Conservation (phyloP, 2,113 vertebrate genomes). For the Muscicapa adusta region DNA sequence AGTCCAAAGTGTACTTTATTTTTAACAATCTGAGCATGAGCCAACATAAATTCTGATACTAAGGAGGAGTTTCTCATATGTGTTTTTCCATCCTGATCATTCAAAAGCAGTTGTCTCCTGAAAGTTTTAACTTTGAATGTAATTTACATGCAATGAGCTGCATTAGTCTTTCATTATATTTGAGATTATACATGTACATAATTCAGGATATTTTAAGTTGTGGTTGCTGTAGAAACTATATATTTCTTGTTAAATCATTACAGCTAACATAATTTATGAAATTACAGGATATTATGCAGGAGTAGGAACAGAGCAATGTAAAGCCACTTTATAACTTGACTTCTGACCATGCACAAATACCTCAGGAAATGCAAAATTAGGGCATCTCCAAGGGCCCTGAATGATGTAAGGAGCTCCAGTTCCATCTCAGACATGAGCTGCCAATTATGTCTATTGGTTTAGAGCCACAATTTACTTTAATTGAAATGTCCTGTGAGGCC, state of each 20-base stretch:
- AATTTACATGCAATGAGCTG: background rate
- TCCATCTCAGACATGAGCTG: background rate
- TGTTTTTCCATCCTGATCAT: background rate
- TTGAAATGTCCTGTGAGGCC: background rate
- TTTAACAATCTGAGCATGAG: background rate
- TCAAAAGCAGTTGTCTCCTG: background rate
- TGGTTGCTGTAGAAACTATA: conserved; percentile 21
- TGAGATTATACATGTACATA: conserved; percentile 31
- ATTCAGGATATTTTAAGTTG: conserved; percentile 18
- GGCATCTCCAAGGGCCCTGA: background rate
- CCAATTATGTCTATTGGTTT: background rate
- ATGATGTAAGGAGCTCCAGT: background rate
- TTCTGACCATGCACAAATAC: background rate
- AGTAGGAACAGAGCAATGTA: background rate
- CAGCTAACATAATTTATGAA: conserved; percentile 41
- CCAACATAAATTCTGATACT: background rate
- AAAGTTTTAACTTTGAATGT: background rate
- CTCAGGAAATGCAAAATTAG: background rate
- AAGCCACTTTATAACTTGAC: background rate
- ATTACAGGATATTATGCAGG: conserved; percentile 2
- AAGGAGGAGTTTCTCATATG: background rate
- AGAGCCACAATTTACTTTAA: background rate
- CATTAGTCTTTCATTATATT: conserved; percentile 27
- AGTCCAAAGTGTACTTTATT: background rate
- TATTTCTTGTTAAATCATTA: conserved; percentile 48